Percentiles rank a stretch among this genome's conserved stretches.
Evolutionary conservation across 2,797 vertebrate genomes (phyloP).

Genomic region (Podargus strigoides): DNA sequence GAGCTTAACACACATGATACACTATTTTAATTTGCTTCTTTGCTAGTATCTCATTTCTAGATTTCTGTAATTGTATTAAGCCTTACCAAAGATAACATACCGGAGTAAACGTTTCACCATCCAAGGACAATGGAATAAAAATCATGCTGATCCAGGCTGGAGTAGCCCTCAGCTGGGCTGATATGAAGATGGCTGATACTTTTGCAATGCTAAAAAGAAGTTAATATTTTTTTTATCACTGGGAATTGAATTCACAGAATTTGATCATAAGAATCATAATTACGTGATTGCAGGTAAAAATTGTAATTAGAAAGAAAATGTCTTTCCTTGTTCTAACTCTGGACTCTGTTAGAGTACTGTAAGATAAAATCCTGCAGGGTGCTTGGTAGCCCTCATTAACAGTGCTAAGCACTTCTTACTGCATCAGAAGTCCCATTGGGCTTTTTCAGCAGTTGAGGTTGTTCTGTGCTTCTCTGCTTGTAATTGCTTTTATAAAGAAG

Average conservation of each 20-base stretch:
- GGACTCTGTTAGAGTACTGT: not conserved
- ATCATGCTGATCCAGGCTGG: not conserved
- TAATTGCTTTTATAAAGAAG: slow-evolving; percentile 51
- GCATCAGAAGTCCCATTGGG: slow-evolving; percentile 12
- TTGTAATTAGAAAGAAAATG: not conserved
- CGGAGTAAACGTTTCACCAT: not conserved
- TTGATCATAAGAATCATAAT: not conserved
- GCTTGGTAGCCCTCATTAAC: not conserved
- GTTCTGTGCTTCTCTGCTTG: not conserved
- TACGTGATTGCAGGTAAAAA: not conserved
- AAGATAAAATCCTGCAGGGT: not conserved
- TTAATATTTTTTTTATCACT: not conserved
- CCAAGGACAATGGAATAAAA: not conserved
- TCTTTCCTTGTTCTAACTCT: not conserved
- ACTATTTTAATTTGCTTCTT: too few relatives aligned
- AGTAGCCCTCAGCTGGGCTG: not conserved
- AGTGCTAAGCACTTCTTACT: not conserved
- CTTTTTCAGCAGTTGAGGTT: not conserved
- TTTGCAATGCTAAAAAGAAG: not conserved
- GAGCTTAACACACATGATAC: not conserved
- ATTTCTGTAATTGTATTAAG: not conserved
- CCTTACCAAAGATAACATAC: not conserved
- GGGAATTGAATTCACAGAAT: not conserved
- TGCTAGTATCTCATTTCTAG: not conserved
- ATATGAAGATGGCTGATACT: not conserved